Percentiles rank a stretch among this genome's conserved stretches.
Evolutionary conservation across 2,113 vertebrate genomes (phyloP).

Genomic region (Pseudonaja textilis): DNA sequence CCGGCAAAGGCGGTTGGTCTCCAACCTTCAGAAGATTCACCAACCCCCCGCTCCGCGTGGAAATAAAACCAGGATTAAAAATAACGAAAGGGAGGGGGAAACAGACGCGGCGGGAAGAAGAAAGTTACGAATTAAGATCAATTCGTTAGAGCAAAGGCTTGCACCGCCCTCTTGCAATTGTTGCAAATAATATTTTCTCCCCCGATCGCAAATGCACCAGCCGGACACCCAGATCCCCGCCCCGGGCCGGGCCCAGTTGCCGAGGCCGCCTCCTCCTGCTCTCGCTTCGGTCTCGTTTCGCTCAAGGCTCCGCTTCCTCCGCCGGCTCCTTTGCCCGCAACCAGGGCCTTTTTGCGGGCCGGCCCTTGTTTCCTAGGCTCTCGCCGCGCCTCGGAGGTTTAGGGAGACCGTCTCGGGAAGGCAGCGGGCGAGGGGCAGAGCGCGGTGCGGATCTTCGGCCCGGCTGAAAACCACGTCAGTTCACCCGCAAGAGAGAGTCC

Average conservation of each 20-base stretch:
- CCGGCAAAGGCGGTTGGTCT: not conserved
- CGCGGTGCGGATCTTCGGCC: not conserved
- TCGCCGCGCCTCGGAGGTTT: not conserved
- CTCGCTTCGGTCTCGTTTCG: not conserved
- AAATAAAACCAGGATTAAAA: not conserved
- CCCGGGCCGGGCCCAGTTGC: not conserved
- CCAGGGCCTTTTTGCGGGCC: not conserved
- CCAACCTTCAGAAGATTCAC: not conserved
- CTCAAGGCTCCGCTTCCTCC: not conserved
- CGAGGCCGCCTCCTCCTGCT: not conserved
- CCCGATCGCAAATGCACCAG: not conserved
- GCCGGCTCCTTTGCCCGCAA: not conserved
- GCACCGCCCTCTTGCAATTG: not conserved
- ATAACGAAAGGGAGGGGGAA: not conserved
- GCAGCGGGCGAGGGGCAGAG: not conserved
- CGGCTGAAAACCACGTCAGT: not conserved
- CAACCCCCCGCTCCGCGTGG: no score
- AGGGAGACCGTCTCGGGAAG: not conserved
- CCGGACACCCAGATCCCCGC: no score
- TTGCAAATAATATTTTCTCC: not conserved
- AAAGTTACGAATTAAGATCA: not conserved
- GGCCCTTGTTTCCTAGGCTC: not conserved
- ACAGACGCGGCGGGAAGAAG: not conserved
- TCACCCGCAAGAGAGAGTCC: not conserved
- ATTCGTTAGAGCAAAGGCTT: not conserved